Conservation (phyloP, 2,888 invertebrate genomes). For the Invenusta paracnida region DNA sequence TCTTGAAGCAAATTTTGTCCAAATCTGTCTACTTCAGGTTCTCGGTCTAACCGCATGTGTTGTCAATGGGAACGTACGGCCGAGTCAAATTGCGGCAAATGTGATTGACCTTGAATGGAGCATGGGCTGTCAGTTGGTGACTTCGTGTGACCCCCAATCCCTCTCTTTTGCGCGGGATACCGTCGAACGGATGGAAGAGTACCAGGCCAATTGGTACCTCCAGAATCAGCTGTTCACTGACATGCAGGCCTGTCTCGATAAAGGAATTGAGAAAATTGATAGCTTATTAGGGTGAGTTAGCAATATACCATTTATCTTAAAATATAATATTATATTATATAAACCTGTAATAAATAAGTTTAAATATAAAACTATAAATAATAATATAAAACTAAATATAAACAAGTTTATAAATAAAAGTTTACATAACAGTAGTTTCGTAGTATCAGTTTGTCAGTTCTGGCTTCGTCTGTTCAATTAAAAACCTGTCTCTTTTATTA, state of each 20-base stretch:
- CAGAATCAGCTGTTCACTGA: neutral
- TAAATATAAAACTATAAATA: too few species aligned
- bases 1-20: neutral
- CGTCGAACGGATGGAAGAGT: neutral
- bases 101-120: constrained; percentile 3
- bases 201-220: neutral
- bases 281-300: too few species aligned
- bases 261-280: too few species aligned
- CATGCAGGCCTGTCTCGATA: neutral
- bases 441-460: too few species aligned
- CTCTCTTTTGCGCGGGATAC: neutral
- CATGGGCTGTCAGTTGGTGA: constrained; percentile 22
- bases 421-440: too few species aligned
- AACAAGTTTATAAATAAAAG: too few species aligned
- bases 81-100: neutral
- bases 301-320: too few species aligned
- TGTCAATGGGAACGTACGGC: constrained; percentile 68
- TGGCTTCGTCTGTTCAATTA: too few species aligned
- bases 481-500: too few species aligned
- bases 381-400: too few species aligned
- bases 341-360: too few species aligned
- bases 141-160: neutral
- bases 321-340: too few species aligned
- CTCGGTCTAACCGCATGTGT: constrained; percentile 83
- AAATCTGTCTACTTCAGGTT: constrained; percentile 64